Percentiles rank a stretch among this genome's conserved stretches.
Evolutionary conservation across 2,797 vertebrate species (phyloP).

Genomic region (Enteromius mattozi): DNA sequence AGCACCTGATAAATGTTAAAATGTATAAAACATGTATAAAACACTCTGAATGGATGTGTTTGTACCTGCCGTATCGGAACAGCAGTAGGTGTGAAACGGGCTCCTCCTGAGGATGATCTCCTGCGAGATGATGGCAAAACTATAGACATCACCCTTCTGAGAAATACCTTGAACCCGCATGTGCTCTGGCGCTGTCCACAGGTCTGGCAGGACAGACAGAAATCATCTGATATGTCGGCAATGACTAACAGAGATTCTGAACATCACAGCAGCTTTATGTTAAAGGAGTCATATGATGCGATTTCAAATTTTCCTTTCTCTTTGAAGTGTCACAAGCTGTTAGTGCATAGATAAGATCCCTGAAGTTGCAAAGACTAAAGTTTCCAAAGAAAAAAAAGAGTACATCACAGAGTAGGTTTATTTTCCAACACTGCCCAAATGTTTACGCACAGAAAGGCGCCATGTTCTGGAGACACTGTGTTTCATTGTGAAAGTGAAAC

Average conservation of each 20-base stretch:
- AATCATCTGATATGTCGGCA: not conserved
- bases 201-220: constrained; percentile 62
- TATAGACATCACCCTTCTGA: constrained; percentile 95
- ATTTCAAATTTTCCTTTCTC: no score
- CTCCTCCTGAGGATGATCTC: constrained; percentile 87
- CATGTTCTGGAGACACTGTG: no score
- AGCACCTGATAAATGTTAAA: not conserved
- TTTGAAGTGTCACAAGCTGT: no score
- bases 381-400: no score
- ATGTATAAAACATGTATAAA: not conserved
- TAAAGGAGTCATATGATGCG: no score
- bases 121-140: constrained; percentile 92
- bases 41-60: constrained; percentile 13
- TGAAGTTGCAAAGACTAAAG: no score
- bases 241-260: not conserved
- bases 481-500: no score
- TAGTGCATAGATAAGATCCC: no score
- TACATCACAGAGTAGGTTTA: no score
- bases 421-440: no score
- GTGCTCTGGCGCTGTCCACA: constrained; percentile 91
- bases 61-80: constrained; percentile 79
- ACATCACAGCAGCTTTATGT: not conserved
- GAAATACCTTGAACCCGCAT: constrained; percentile 84
- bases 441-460: no score
- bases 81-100: constrained; percentile 83